Conservation (phyloP, 2,113 vertebrate genomes). For the Cyanistes caeruleus region DNA sequence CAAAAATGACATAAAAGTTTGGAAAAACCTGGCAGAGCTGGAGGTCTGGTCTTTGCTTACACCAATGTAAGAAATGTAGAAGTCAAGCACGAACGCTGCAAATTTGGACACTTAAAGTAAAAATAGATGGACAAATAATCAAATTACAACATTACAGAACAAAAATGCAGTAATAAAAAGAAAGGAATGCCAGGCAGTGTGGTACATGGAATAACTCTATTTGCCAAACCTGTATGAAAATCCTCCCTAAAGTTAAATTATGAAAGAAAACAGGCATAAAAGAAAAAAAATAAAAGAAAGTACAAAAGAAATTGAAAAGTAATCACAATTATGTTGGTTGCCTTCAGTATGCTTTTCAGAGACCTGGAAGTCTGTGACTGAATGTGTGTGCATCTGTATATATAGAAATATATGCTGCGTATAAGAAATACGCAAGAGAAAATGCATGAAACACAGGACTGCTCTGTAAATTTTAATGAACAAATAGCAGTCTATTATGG, state of each 20-base stretch:
- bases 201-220: neutral
- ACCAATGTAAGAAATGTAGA: neutral
- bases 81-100: neutral
- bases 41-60: neutral
- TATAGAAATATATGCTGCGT: neutral
- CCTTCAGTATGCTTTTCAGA: neutral
- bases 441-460: constrained; percentile 27
- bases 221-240: neutral
- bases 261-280: neutral
- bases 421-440: constrained; percentile 26
- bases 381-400: neutral
- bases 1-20: neutral
- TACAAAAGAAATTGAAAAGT: neutral
- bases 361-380: neutral
- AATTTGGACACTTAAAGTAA: neutral
- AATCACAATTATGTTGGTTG: neutral
- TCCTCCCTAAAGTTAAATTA: neutral
- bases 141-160: neutral
- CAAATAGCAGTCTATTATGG: neutral
- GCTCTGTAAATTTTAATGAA: constrained; percentile 56
- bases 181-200: neutral
- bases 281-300: neutral
- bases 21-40: neutral
- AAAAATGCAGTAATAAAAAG: neutral
- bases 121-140: neutral